A percentile compares a stretch with the other conserved stretches of the same genome.
Conservation (phyloP, 1,140 invertebrate species). For the Bilobella aurantiaca region DNA sequence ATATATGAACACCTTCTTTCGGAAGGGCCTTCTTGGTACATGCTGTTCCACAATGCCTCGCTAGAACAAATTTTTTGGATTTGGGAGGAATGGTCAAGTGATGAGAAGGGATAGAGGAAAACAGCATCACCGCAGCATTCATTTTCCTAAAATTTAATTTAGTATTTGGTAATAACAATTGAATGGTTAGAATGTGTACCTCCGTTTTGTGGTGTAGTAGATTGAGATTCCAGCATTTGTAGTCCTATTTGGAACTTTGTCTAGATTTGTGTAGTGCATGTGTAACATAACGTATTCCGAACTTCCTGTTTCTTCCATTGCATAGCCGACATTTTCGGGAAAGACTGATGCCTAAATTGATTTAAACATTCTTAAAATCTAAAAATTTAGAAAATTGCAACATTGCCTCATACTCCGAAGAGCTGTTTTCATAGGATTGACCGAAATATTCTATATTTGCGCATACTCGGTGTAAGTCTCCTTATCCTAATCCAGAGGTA, state of each 20-base stretch:
- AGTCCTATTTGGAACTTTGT: background rate
- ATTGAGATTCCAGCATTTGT: background rate
- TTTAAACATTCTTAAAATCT: background rate
- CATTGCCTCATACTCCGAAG: too few relatives aligned
- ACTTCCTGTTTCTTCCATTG: background rate
- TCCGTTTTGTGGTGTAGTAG: constrained; percentile 10
- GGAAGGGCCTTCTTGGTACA: background rate
- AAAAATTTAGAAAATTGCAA: constrained; percentile 36
- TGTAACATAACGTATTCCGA: constrained; percentile 5
- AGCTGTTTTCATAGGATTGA: too few relatives aligned
- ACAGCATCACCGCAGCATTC: background rate
- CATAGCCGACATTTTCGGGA: constrained; percentile 12
- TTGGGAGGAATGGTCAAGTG: constrained; percentile 9
- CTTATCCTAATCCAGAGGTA: too few relatives aligned
- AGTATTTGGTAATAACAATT: background rate
- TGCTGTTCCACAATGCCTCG: background rate
- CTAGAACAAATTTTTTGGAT: background rate
- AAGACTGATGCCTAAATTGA: background rate
- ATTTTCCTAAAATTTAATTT: too few relatives aligned
- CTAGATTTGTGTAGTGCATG: constrained; percentile 11
- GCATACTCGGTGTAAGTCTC: too few relatives aligned
- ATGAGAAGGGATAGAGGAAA: background rate
- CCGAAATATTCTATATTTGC: too few relatives aligned
- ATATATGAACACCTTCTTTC: background rate
- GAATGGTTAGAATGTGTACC: too few relatives aligned